These are phyloP conservation scores for Miichthys miiuy DNA, from an alignment of 2,797 vertebrate genomes.

Conservation along the genomic window DNA sequence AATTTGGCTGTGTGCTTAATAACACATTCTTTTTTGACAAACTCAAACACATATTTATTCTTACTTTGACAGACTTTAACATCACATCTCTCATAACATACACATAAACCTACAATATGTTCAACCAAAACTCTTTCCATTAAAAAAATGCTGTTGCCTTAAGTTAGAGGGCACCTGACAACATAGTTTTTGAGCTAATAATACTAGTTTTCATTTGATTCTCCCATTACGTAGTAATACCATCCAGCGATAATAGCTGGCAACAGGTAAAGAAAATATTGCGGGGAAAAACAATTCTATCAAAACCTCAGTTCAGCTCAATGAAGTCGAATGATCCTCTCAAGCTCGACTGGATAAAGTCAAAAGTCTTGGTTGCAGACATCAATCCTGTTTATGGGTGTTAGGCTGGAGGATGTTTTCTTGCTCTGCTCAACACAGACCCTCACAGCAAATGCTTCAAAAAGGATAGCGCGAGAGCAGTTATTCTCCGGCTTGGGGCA, in stretches of 20 bases:
- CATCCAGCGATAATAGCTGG: conserved; percentile 40
- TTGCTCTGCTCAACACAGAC: conserved; percentile 75
- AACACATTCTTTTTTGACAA: too few species aligned
- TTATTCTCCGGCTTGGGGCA: conserved; percentile 70
- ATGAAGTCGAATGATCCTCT: conserved; percentile 86
- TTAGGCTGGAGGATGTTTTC: conserved; percentile 83
- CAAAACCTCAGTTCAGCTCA: conserved; percentile 79
- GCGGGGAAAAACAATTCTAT: conserved; percentile 75
- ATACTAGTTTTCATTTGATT: conserved; percentile 15
- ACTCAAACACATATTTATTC: too few species aligned
- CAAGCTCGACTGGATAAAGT: conserved; percentile 85
- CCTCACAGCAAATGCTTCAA: conserved; percentile 67
- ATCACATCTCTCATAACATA: not conserved
- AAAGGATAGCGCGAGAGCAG: conserved; percentile 69
- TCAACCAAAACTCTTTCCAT: not conserved
- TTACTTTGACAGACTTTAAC: not conserved
- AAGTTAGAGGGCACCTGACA: not conserved
- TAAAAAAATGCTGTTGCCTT: conserved; percentile 17
- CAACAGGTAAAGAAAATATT: conserved; percentile 70
- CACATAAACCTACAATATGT: not conserved
- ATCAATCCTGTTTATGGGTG: conserved; percentile 87
- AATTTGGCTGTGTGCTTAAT: too few species aligned
- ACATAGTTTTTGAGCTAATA: conserved; percentile 10
- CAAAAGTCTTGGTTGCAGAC: conserved; percentile 83
- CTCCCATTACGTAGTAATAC: conserved; percentile 41